Evolutionary conservation across 2,797 vertebrate species (phyloP).

Genomic region (Gobio occitaniae): DNA sequence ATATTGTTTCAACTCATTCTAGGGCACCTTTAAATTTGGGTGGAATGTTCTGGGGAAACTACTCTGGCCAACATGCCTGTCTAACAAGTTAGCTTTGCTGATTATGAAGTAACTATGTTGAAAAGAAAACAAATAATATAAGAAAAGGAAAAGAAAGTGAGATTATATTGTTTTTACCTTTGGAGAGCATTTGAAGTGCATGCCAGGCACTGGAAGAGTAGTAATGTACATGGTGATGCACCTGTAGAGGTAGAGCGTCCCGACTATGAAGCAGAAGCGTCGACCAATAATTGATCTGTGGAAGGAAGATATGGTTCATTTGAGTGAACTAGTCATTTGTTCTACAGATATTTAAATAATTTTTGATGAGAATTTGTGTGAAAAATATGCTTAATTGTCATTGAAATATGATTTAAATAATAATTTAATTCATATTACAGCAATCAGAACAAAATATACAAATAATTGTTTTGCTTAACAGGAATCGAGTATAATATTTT

Average conservation of each 20-base stretch:
- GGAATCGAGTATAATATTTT: neutral
- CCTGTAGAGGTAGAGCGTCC: conserved; percentile 89
- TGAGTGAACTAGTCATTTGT: neutral
- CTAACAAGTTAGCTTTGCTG: neutral
- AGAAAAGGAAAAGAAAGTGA: neutral
- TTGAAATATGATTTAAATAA: neutral
- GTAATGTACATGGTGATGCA: conserved; percentile 93
- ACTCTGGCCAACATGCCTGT: neutral
- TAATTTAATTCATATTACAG: neutral
- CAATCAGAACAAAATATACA: neutral
- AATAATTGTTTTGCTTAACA: neutral
- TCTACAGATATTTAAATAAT: neutral
- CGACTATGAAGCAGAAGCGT: conserved; percentile 89
- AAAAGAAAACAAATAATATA: neutral
- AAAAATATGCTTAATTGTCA: too few relatives aligned
- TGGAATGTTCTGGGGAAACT: too few relatives aligned
- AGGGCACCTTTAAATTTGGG: too few relatives aligned
- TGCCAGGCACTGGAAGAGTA: conserved; percentile 89
- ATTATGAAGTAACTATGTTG: neutral
- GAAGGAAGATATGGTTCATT: neutral
- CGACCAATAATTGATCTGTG: conserved; percentile 86
- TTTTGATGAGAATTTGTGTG: too few relatives aligned
- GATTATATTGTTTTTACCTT: conserved; percentile 77
- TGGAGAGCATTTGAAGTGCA: conserved; percentile 91
- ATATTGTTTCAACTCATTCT: too few relatives aligned